Conservation (phyloP, 2,113 vertebrate genomes). For the Platycercus adscitus region DNA sequence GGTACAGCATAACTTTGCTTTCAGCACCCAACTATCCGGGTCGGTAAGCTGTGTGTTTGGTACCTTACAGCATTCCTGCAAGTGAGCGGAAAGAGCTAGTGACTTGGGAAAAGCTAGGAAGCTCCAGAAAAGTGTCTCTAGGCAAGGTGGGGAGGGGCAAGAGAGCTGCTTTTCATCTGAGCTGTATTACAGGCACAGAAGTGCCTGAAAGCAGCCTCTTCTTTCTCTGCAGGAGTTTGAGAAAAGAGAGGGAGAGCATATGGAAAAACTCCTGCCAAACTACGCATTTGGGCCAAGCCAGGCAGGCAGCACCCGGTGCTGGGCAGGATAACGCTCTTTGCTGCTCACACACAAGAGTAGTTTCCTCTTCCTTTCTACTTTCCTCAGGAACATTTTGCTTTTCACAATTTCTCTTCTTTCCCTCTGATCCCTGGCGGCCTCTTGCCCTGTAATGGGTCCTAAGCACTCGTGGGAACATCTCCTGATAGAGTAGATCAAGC, state of each 20-base stretch:
- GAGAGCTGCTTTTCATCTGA: not conserved
- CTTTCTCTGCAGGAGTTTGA: not conserved
- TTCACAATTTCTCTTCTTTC: not conserved
- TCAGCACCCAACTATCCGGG: rapidly evolving
- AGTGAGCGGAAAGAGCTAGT: rapidly evolving
- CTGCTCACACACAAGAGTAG: rapidly evolving
- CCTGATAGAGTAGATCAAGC: not conserved
- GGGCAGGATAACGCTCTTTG: not conserved
- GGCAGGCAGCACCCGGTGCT: not conserved
- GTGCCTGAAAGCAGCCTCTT: not conserved
- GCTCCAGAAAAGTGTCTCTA: not conserved
- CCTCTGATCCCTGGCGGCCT: not conserved
- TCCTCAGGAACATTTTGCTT: not conserved
- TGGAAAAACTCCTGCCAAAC: not conserved
- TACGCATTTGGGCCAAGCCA: not conserved
- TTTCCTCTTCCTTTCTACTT: not conserved
- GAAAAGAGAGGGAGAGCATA: not conserved
- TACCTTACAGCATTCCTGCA: not conserved
- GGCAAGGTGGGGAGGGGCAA: not conserved
- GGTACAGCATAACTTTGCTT: not conserved
- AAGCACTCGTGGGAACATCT: rapidly evolving
- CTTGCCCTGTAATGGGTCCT: rapidly evolving
- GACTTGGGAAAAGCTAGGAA: not conserved
- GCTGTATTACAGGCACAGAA: not conserved
- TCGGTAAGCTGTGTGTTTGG: not conserved